Percentiles rank a stretch among this genome's conserved stretches.
Evolutionary conservation across 2,797 vertebrate species (phyloP).

Genomic region (Sebastes elongatus): DNA sequence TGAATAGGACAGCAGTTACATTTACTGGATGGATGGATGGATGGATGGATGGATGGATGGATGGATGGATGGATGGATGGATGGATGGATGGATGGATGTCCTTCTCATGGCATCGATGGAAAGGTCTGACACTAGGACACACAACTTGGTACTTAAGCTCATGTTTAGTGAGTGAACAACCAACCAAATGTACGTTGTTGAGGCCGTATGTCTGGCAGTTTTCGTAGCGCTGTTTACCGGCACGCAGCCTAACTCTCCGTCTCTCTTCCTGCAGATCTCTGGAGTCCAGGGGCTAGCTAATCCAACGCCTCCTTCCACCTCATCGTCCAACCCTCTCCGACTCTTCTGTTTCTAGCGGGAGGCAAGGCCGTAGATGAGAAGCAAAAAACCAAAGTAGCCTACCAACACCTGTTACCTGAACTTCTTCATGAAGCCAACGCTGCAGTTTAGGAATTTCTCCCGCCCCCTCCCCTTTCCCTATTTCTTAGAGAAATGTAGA

Average conservation of each 20-base stretch:
- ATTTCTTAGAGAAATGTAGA: constrained; percentile 27
- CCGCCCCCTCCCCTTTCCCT: neutral
- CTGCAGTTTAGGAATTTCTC: constrained; percentile 41
- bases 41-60: neutral
- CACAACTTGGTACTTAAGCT: no score
- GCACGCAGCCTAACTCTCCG: neutral
- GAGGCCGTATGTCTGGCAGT: neutral
- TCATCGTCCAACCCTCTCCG: constrained; percentile 45
- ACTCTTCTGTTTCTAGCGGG: constrained; percentile 55
- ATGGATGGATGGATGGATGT: neutral
- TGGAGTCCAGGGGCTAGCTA: constrained; percentile 89
- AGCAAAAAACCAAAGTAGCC: constrained; percentile 70
- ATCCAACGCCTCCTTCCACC: constrained; percentile 21
- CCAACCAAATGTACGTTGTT: neutral
- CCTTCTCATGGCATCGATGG: neutral
- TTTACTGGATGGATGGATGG: neutral
- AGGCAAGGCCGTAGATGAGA: constrained; percentile 57
- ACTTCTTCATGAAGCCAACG: constrained; percentile 52
- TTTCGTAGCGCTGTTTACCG: neutral
- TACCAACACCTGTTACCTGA: constrained; percentile 62
- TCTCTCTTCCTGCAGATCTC: constrained; percentile 79
- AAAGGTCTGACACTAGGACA: neutral
- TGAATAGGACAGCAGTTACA: neutral
- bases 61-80: neutral
- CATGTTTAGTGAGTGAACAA: no score